Percentiles rank a stretch among this genome's conserved stretches.
Conservation (phyloP, 2,113 vertebrate genomes). For the Xiphophorus couchianus region DNA sequence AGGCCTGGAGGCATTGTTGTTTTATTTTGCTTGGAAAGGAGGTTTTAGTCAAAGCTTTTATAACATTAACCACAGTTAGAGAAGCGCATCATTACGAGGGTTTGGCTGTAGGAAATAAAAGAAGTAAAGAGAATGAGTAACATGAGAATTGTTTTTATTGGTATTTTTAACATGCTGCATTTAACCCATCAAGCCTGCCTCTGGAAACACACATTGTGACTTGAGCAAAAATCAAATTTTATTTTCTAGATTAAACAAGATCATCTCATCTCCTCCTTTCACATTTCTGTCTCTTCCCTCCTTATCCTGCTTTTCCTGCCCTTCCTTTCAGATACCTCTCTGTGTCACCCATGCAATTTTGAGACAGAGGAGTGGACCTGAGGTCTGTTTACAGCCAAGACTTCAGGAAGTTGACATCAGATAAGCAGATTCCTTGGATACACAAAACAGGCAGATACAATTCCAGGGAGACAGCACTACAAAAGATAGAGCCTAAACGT, state of each 20-base stretch:
- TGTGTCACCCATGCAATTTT: slow-evolving; percentile 61
- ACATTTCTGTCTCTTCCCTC: slow-evolving; percentile 37
- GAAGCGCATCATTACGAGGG: slow-evolving; percentile 50
- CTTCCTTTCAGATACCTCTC: slow-evolving; percentile 62
- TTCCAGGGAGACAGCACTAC: slow-evolving; percentile 54
- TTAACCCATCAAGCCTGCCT: slow-evolving; percentile 18
- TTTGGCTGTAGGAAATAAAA: neutral
- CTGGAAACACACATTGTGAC: slow-evolving; percentile 25
- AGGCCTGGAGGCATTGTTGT: slow-evolving; percentile 61
- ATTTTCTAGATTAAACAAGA: slow-evolving; percentile 20
- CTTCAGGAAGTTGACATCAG: slow-evolving; percentile 74
- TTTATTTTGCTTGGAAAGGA: slow-evolving; percentile 73
- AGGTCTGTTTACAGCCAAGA: slow-evolving; percentile 70
- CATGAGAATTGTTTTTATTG: slow-evolving; percentile 11
- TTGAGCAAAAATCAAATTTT: slow-evolving; percentile 22
- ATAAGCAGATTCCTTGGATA: slow-evolving; percentile 75
- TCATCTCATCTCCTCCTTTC: slow-evolving; percentile 38
- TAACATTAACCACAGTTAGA: slow-evolving; percentile 68
- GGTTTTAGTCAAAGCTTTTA: slow-evolving; percentile 57
- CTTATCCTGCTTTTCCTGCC: slow-evolving; percentile 48
- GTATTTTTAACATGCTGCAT: slow-evolving; percentile 32
- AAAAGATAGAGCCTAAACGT: slow-evolving; percentile 32
- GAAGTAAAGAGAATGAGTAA: slow-evolving; percentile 7
- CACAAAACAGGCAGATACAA: slow-evolving; percentile 67
- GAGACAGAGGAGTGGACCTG: slow-evolving; percentile 33